phyloP scores from a whole-genome alignment of 2,797 vertebrate genomes.

The Poecilia wingei region DNA sequence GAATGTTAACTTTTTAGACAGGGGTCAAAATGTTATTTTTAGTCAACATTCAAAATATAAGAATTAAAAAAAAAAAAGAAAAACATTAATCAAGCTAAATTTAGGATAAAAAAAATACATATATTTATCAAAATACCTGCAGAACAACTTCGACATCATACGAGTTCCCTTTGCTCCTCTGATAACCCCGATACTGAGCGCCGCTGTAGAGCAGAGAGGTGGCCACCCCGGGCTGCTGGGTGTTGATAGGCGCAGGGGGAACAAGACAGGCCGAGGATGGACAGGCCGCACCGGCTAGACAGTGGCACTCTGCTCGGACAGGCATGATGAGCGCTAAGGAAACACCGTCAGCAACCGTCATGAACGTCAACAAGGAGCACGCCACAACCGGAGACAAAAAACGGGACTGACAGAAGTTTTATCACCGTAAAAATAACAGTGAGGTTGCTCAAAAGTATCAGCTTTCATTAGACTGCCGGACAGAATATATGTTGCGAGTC shows the following conservation, averaged over 20 bases:
- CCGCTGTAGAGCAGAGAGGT: constrained; percentile 95
- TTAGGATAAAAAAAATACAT: neutral
- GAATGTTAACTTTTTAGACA: neutral
- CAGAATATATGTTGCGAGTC: constrained; percentile 17
- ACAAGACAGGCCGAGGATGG: constrained; percentile 85
- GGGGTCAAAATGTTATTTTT: neutral
- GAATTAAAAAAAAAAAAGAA: neutral
- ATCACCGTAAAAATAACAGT: neutral
- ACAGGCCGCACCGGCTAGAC: constrained; percentile 74
- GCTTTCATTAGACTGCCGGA: constrained; percentile 20
- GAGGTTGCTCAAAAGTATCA: constrained; percentile 29
- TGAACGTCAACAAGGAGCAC: constrained; percentile 67
- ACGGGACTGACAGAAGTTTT: constrained; percentile 1
- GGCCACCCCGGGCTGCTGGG: constrained; percentile 91
- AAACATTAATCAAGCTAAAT: neutral
- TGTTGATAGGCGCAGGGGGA: constrained; percentile 96
- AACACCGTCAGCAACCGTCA: constrained; percentile 79
- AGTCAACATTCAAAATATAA: neutral
- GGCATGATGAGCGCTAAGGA: constrained; percentile 85
- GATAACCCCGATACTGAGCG: constrained; percentile 94
- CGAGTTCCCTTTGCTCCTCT: constrained; percentile 97
- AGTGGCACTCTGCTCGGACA: constrained; percentile 84
- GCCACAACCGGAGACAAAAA: constrained; percentile 20
- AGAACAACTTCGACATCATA: constrained; percentile 97
- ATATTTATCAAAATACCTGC: constrained; percentile 81